A percentile compares a stretch with the other conserved stretches of the same genome.
Evolutionary conservation across 2,113 vertebrate species (phyloP).

Genomic region (Gulo gulo): DNA sequence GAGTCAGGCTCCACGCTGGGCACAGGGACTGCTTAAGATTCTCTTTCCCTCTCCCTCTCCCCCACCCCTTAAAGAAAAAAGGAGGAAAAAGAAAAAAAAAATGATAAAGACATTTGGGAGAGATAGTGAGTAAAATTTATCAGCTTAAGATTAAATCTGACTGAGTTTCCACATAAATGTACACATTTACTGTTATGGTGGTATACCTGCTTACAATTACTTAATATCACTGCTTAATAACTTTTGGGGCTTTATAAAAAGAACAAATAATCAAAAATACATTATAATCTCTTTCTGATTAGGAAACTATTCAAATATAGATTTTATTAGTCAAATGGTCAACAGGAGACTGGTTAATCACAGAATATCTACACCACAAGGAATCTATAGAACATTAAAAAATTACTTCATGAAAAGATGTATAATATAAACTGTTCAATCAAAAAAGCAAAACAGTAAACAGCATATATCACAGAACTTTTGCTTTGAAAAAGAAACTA

Average conservation of each 20-base stretch:
- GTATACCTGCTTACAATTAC: background rate
- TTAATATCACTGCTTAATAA: slow-evolving; percentile 5
- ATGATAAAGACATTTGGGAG: background rate
- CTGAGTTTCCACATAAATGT: background rate
- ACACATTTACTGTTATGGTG: background rate
- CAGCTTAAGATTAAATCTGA: background rate
- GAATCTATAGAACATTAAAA: background rate
- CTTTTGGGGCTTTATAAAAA: background rate
- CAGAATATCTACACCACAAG: background rate
- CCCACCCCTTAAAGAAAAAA: background rate
- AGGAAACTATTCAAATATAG: background rate
- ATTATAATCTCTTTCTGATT: background rate
- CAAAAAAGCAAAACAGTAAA: slow-evolving; percentile 17
- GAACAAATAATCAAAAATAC: background rate
- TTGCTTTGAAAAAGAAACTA: background rate
- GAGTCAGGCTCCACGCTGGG: background rate
- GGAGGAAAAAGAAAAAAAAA: background rate
- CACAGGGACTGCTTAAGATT: background rate
- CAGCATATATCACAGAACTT: background rate
- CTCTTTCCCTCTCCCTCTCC: background rate
- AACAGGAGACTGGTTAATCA: background rate
- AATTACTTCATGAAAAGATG: background rate
- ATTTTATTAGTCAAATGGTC: background rate
- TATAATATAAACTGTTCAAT: background rate
- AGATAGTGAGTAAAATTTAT: background rate